Base-by-base conservation (phyloP, 2,113 vertebrate genomes). In the Callionymus lyra region DNA sequence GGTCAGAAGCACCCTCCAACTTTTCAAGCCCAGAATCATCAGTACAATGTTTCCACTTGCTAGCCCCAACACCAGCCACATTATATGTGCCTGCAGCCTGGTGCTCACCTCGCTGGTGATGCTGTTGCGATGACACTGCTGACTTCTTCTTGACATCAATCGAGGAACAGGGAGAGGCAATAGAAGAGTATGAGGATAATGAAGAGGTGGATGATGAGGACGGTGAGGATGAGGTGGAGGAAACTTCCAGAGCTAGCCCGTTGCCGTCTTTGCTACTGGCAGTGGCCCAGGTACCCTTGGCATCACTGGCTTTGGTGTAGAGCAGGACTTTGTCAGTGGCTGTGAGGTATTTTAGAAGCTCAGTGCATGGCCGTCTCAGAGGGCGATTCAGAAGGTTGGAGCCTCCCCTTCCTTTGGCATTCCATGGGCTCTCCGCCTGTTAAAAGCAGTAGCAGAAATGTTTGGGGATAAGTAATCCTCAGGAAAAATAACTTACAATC, bases 271-370 rank as follows among this genome's bases (percentile, higher is more conserved):
- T 90, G 71, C 64, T 64, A 42, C 78, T 44, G 57, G 65, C 52
- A 38, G 70, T 74, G 77, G 82, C 87, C 87, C 84, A 92, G 81
- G 85, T 49, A 76, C 87, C 87, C 68, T 89, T 91, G 80, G 83
- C 88, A 65, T 97, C 92, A 78, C 88, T 78, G 81, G 87, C 84
- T 91, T 92, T 94, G 82, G 83, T 86, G 76, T 93, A 91, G 79
- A 91, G 87, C 80, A 88, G 87, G 81, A 88, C 86, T 84, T 93
- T 92, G 85, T 96, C 91, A 17, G 87, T 93, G 8, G 92, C 91
- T 68, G 94, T 98, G 81, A 98, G 88, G 89, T 98, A 98, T 73
- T 97, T 98, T 69, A 98, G 93, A 76, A 98, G 90, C 87, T 98
- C 94, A 3, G 94, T 93, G 89, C 94, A 98, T 43, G 92, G 94